phyloP scores from a whole-genome alignment of 2,113 vertebrate genomes.

The Thamnophis sirtalis region DNA sequence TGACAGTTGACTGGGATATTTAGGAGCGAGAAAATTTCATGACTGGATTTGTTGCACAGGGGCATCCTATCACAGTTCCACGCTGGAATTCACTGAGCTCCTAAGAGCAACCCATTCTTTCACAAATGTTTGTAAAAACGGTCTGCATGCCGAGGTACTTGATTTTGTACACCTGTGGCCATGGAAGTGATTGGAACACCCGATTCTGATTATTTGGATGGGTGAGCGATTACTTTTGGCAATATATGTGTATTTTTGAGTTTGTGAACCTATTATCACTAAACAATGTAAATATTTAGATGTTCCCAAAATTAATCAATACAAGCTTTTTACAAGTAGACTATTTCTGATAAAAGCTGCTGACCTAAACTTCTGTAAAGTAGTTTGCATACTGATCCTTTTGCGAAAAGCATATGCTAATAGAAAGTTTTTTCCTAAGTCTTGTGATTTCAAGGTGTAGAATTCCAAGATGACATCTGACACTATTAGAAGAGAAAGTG shows the following conservation, averaged over 20 bases:
- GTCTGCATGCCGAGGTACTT: no score
- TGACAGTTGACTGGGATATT: no score
- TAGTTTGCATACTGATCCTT: neutral
- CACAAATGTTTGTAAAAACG: no score
- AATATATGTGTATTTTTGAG: neutral
- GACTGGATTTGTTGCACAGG: no score
- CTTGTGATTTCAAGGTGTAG: rapidly evolving
- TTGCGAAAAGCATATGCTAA: neutral
- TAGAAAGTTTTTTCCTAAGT: rapidly evolving
- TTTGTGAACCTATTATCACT: neutral
- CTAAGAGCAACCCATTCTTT: no score
- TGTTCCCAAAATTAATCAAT: slow-evolving; percentile 2
- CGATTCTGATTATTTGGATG: no score
- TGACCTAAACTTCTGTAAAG: neutral
- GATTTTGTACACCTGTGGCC: no score
- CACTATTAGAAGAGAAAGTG: neutral
- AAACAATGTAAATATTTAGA: neutral
- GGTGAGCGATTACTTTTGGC: no score
- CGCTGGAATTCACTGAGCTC: no score
- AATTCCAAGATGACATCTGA: slow-evolving; percentile 8
- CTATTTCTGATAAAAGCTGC: slow-evolving; percentile 1
- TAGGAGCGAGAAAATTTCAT: no score
- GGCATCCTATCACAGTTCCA: no score
- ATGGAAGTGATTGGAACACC: no score
- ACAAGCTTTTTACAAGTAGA: neutral